Evolutionary conservation across 2,113 vertebrate species (phyloP), one percentile per base, ranked within the genome.

Genomic region (Anarhynchus alexandrinus): DNA sequence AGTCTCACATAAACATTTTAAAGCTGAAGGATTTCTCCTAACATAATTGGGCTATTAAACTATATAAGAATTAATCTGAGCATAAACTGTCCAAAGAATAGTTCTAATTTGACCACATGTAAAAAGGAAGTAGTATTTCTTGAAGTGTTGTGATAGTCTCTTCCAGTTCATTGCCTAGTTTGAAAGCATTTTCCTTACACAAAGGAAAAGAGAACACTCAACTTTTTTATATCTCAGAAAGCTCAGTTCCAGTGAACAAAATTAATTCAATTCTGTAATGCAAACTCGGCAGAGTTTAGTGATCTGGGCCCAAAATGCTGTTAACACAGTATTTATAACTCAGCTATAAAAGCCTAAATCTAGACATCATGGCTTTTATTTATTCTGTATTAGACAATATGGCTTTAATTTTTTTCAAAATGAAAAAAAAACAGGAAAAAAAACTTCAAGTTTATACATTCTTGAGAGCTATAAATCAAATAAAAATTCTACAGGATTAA

Each of bases 381-480:
- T 85, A 43, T 88, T 94, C 71, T 78, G 5, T 78, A 81, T 90
- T 77, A 96, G 76, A 83, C 29, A 90, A 26, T 36, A 70, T 54
- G 16, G 72, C 17, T 90, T 70, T 42, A 84, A 49, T 57, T 86
- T 40, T 78, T 96, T 96, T 94, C 32, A 51, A 86, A 77, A 9
- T 83, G 1, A 21, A 82, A 81, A 86, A 91, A 38, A 64, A 42
- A 42, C 5, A 82, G 29, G 43, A 82, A 93, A 94, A 94, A 67
- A 27, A 45, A 18, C 11, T 95, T 74, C 52, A 94, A 86, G 23
- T 43, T 7, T 40, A 55, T 62, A 69, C 12, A 54, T 82, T 87
- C 19, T 61, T 91, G 38, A 69, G 8, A 92, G 29, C 88, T 25
- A 83, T 58, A 95, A 95, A 97, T 96, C 66, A 94, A 93, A 93